Evolutionary conservation across 2,113 vertebrate genomes (phyloP).

Genomic region (Donacobius atricapilla): DNA sequence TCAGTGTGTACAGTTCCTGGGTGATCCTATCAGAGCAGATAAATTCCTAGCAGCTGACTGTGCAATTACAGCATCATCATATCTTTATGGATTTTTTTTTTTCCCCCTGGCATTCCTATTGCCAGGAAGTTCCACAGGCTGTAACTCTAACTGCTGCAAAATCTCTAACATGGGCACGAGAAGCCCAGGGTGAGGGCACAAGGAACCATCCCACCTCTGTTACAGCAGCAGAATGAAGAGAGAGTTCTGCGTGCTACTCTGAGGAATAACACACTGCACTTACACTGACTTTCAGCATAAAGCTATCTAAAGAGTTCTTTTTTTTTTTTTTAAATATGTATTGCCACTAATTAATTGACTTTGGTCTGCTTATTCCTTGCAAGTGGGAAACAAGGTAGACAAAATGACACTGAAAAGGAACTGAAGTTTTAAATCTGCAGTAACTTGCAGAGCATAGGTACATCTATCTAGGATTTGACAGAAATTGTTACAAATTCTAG

Average conservation of each 20-base stretch:
- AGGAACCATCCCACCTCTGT: accelerated
- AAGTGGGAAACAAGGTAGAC: background rate
- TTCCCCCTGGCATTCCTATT: background rate
- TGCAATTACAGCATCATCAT: background rate
- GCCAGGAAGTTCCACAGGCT: background rate
- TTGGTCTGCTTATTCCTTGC: background rate
- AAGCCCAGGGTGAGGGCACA: accelerated
- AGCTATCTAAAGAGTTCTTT: background rate
- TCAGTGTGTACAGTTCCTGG: background rate
- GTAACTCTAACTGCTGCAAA: background rate
- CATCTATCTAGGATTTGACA: background rate
- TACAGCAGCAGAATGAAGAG: background rate
- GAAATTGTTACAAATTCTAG: background rate
- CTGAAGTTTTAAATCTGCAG: background rate
- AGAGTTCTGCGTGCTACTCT: background rate
- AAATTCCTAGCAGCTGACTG: background rate
- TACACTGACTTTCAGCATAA: background rate
- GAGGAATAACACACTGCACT: background rate
- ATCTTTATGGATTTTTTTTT: background rate
- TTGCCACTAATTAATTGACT: background rate
- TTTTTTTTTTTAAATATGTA: background rate
- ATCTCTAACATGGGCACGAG: background rate
- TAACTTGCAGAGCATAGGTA: background rate
- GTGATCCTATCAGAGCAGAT: background rate
- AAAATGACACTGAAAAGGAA: background rate